Base-by-base conservation (phyloP, 2,113 vertebrate genomes). In the Ciconia maguari region DNA sequence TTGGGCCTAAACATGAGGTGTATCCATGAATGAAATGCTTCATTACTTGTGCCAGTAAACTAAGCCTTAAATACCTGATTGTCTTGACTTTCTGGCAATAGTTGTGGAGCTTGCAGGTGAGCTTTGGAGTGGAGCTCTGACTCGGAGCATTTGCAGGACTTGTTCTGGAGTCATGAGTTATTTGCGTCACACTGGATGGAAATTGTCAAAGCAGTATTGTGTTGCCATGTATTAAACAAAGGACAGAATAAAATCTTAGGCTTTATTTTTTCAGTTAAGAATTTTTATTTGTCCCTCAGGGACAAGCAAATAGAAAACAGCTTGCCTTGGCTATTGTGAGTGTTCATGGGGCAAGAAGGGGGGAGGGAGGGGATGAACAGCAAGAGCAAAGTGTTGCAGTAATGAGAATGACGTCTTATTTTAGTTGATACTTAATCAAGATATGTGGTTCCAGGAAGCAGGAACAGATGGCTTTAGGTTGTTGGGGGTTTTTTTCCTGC, bases 351-450 rank as follows among this genome's bases (percentile, higher is more conserved):
- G 44, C 64, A 91, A 71, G 62, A 86, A 78, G 41, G 54, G 41
- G 54, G 32, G 48, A 87, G 65, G 81, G 81, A 84, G 38, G 65
- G 32, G 16, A 62, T 0, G 2, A 95, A 65, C 68, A 95, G 66
- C 78, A 78, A 64, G 49, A 77, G 84, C 30, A 17, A 77, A 83
- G 32, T 54, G 42, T 83, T 94, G 79, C 46, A 86, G 58, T 90
- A 83, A 66, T 89, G 42, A 83, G 66, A 54, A 58, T 57, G 62
- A 79, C 20, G 7, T 85, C 82, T 93, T 96, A 65, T 52, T 96
- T 94, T 85, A 88, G 82, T 79, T 91, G 57, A 57, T 80, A 72
- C 30, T 80, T 88, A 74, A 82, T 89, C 68, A 89, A 83, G 93
- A 54, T 42, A 3, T 16, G 18, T 74, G 65, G 32, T 76, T 94